Evolutionary conservation across 1,140 invertebrate species (phyloP).

Genomic region (Melitaea cinxia): DNA sequence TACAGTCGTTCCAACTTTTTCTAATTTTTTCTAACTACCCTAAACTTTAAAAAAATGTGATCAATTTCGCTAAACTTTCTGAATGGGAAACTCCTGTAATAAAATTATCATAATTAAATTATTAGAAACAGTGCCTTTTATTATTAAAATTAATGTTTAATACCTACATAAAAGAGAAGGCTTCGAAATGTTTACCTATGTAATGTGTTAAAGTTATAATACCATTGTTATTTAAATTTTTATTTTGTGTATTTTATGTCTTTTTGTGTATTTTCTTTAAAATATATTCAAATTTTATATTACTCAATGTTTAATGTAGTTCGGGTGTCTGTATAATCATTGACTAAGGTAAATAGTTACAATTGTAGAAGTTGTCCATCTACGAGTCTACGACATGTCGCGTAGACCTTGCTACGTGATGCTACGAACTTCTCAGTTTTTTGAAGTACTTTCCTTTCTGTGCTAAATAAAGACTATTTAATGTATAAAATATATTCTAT

Average conservation of each 20-base stretch:
- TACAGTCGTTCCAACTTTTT: no score
- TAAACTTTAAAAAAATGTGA: slow-evolving; percentile 3
- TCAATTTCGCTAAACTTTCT: background rate
- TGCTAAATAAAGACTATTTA: no score
- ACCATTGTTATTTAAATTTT: background rate
- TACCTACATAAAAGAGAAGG: background rate
- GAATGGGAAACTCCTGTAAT: background rate
- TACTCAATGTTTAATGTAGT: background rate
- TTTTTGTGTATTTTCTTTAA: background rate
- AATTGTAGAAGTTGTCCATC: no score
- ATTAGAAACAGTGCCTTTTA: slow-evolving; percentile 35
- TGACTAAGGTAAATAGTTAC: no score
- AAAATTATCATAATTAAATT: slow-evolving; percentile 5
- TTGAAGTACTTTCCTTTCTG: no score
- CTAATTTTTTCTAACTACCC: no score
- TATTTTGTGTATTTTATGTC: background rate
- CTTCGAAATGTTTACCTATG: slow-evolving; percentile 4
- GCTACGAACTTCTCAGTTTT: background rate
- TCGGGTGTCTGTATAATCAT: background rate
- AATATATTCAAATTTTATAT: slow-evolving; percentile 3
- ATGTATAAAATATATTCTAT: no score
- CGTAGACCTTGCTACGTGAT: background rate
- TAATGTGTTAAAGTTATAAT: background rate
- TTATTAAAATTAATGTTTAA: slow-evolving; percentile 26
- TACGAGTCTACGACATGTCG: background rate